Evolutionary conservation across 1,140 invertebrate genomes (phyloP).

Genomic region (Sitodiplosis mosellana): DNA sequence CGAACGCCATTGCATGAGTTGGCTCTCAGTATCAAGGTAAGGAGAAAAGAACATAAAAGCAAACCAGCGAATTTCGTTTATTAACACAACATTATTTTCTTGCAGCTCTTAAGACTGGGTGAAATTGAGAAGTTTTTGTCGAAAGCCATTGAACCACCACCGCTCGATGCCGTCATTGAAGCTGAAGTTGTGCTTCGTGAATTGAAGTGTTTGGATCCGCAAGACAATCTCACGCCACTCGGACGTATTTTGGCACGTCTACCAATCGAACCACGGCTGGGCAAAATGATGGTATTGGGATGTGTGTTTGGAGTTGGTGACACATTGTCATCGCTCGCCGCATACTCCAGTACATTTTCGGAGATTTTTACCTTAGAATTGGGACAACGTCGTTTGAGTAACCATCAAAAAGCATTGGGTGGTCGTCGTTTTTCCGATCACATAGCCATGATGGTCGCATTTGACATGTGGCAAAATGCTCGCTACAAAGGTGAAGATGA

Average conservation of each 20-base stretch:
- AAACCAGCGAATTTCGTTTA: not conserved
- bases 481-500: slow-evolving; percentile 54
- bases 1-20: slow-evolving; percentile 85
- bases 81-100: not conserved
- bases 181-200: slow-evolving; percentile 57
- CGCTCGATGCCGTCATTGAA: slow-evolving; percentile 83
- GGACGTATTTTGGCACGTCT: slow-evolving; percentile 82
- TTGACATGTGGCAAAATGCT: slow-evolving; percentile 68
- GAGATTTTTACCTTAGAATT: slow-evolving; percentile 66
- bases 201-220: slow-evolving; percentile 70
- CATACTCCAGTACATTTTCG: slow-evolving; percentile 79
- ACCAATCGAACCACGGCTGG: slow-evolving; percentile 79
- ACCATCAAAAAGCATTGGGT: slow-evolving; percentile 62
- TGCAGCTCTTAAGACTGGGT: slow-evolving; percentile 64
- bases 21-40: slow-evolving; percentile 45
- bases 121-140: slow-evolving; percentile 80
- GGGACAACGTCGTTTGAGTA: slow-evolving; percentile 44
- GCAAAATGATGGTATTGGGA: slow-evolving; percentile 88
- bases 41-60: not conserved
- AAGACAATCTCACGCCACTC: slow-evolving; percentile 74
- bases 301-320: slow-evolving; percentile 73
- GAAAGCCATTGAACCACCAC: slow-evolving; percentile 86
- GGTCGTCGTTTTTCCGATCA: slow-evolving; percentile 84
- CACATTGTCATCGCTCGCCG: slow-evolving; percentile 80
- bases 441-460: slow-evolving; percentile 84